A percentile compares a stretch with the other conserved stretches of the same genome.
These are phyloP conservation scores for Caenorhabditis doughertyi DNA, from an alignment of 2,888 invertebrate genomes.

Conservation along the genomic window DNA sequence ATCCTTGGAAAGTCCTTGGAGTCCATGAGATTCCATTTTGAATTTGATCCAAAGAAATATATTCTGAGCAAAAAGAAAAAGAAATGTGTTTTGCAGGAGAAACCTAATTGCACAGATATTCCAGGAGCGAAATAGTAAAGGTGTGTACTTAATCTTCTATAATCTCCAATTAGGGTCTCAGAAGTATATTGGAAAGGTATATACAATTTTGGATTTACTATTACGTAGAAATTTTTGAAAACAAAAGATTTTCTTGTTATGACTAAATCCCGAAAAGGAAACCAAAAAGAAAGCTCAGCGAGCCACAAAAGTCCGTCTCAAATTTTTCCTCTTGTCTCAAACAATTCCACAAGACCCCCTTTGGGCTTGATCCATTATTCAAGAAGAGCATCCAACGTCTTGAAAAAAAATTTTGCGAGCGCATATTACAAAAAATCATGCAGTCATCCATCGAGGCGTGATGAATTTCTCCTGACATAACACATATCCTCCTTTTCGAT, in stretches of 20 bases:
- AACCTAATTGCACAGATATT: too few relatives aligned
- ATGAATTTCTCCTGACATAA: constrained; percentile 49
- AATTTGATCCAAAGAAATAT: too few relatives aligned
- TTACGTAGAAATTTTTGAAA: neutral
- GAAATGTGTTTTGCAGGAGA: too few relatives aligned
- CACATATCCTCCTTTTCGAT: constrained; percentile 46
- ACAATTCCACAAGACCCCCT: constrained; percentile 34
- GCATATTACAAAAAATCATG: constrained; percentile 62
- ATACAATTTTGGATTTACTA: too few relatives aligned
- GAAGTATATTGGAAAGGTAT: too few relatives aligned
- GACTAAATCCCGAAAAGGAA: neutral
- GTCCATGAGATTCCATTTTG: neutral
- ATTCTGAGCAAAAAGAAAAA: too few relatives aligned
- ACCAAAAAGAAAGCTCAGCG: constrained; percentile 1
- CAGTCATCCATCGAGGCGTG: constrained; percentile 42
- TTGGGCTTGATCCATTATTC: constrained; percentile 48
- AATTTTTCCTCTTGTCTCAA: constrained; percentile 19
- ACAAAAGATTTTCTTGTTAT: constrained; percentile 8
- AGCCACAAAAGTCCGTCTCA: constrained; percentile 30
- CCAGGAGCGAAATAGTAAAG: too few relatives aligned
- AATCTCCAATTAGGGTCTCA: too few relatives aligned
- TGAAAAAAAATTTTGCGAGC: constrained; percentile 43
- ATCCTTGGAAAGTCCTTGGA: neutral
- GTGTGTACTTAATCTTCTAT: too few relatives aligned
- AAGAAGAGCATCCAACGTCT: constrained; percentile 51